These are phyloP conservation scores for Romanogobio albipinnatus DNA, from an alignment of 2,113 vertebrate genomes.

Conservation along the genomic window DNA sequence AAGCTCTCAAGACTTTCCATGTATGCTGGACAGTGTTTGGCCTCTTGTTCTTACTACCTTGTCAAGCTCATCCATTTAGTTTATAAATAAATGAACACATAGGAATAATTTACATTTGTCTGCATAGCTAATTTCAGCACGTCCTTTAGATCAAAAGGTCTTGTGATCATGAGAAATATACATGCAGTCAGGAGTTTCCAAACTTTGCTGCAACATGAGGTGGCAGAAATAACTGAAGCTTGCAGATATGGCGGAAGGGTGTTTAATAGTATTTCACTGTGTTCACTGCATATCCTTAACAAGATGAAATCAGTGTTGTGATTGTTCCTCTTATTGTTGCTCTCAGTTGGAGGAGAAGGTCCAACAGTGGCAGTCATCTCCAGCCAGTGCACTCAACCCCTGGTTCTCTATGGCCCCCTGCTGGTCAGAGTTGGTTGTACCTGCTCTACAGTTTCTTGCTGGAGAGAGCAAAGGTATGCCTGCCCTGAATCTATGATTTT, in stretches of 20 bases:
- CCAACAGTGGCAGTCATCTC: constrained; percentile 90
- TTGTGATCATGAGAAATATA: background rate
- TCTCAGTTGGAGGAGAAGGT: constrained; percentile 92
- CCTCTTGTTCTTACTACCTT: background rate
- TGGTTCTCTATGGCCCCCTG: constrained; percentile 92
- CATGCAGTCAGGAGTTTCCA: background rate
- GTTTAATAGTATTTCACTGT: background rate
- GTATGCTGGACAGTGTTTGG: background rate
- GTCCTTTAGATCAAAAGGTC: background rate
- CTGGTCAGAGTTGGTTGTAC: constrained; percentile 93
- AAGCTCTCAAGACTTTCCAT: background rate
- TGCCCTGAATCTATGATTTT: background rate
- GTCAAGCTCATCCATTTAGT: background rate
- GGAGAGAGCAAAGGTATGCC: constrained; percentile 88
- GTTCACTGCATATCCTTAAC: background rate
- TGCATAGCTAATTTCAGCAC: background rate
- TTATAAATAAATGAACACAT: background rate
- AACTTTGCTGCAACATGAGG: background rate
- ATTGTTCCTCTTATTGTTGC: constrained; percentile 27
- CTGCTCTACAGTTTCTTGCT: constrained; percentile 90
- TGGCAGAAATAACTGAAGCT: background rate
- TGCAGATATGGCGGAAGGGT: background rate
- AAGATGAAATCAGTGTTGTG: background rate
- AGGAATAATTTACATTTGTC: background rate
- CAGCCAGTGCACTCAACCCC: constrained; percentile 88